Percentiles rank a stretch among this genome's conserved stretches.
Evolutionary conservation across 2,888 invertebrate genomes (phyloP).

Genomic region (Synanthedon myopaeformis): DNA sequence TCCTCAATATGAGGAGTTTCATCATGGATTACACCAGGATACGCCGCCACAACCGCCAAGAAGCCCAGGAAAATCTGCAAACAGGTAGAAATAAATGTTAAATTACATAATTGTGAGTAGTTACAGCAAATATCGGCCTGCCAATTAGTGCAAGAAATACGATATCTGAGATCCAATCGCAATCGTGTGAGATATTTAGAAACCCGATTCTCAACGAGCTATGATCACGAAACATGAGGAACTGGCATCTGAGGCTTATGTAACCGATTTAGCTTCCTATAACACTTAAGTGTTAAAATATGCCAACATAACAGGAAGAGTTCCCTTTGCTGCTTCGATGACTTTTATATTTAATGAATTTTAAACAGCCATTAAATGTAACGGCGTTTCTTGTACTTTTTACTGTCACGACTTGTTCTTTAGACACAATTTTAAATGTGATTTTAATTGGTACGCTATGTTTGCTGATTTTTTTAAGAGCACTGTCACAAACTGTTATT

Average conservation of each 20-base stretch:
- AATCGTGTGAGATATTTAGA: constrained; percentile 11
- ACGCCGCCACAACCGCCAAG: constrained; percentile 53
- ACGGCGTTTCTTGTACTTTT: background rate
- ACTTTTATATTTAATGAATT: constrained; percentile 22
- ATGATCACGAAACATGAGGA: constrained; percentile 5
- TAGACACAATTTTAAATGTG: background rate
- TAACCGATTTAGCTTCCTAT: constrained; percentile 45
- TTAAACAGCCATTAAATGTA: background rate
- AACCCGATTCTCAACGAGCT: constrained; percentile 30
- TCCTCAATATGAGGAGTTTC: constrained; percentile 49
- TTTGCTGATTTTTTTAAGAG: background rate
- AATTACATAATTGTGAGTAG: constrained; percentile 6
- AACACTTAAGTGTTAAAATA: constrained; percentile 5
- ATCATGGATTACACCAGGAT: constrained; percentile 57
- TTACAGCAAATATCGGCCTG: constrained; percentile 6
- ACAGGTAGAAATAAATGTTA: constrained; percentile 5
- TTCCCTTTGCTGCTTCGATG: constrained; percentile 25
- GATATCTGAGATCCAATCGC: constrained; percentile 2
- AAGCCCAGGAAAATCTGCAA: constrained; percentile 61
- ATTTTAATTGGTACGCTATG: background rate
- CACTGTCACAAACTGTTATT: constrained; percentile 16
- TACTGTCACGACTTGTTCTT: background rate
- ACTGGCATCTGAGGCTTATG: constrained; percentile 26
- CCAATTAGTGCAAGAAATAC: constrained; percentile 6
- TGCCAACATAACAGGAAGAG: constrained; percentile 24